These are phyloP conservation scores for Polyploca ridens DNA, from an alignment of 2,888 invertebrate genomes.

Conservation along the genomic window DNA sequence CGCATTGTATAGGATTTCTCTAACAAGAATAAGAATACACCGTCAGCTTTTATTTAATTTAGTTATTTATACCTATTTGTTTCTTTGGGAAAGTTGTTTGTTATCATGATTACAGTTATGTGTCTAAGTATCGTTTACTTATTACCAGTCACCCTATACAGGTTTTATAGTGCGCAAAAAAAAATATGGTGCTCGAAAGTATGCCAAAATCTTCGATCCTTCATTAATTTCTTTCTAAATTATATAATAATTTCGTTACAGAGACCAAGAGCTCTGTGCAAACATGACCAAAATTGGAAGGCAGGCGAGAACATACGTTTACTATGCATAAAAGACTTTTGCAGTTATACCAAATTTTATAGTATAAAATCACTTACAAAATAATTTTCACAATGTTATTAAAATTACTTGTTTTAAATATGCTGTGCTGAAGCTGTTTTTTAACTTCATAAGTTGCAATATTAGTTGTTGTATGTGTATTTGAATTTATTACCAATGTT, in stretches of 20 bases:
- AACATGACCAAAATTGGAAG: constrained; percentile 86
- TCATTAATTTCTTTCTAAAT: too few species aligned
- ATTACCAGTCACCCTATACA: too few species aligned
- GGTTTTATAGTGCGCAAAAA: too few species aligned
- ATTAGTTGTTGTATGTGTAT: not conserved
- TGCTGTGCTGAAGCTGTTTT: not conserved
- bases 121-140: too few species aligned
- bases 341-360: constrained; percentile 2
- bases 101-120: too few species aligned
- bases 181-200: too few species aligned
- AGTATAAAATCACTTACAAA: not conserved
- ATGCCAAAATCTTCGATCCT: too few species aligned
- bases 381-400: not conserved
- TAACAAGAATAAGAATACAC: too few species aligned
- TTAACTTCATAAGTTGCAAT: not conserved
- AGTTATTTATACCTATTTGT: too few species aligned
- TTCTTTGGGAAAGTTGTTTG: too few species aligned
- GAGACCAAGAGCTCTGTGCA: constrained; percentile 93
- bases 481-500: constrained; percentile 5
- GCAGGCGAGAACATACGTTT: constrained; percentile 51
- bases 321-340: constrained; percentile 31
- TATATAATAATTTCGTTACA: constrained; percentile 47
- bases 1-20: too few species aligned
- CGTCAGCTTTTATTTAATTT: too few species aligned
- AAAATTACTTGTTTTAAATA: not conserved